Evolutionary conservation across 2,888 invertebrate genomes (phyloP), one percentile per base, ranked within the genome.

Genomic region (Pyrocoelia pectoralis): DNA sequence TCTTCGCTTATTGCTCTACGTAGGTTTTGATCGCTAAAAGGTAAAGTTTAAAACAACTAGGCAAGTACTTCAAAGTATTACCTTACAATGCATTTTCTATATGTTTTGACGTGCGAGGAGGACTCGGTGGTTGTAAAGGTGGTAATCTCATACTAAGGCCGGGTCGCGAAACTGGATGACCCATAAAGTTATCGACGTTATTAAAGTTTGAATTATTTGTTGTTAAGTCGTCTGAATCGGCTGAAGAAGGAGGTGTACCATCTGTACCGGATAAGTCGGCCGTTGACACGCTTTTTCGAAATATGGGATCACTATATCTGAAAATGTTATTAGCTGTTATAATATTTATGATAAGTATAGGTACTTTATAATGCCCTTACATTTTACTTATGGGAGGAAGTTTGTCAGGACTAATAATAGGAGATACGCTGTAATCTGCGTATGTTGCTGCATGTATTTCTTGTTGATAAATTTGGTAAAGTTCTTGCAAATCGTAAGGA

Each of bases 391-490:
- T 88, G 9, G 89, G 88, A 15, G 89, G 89, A 61, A 89, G 77
- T 67, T 87, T 87, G 64, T 86, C 85, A 0, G 83, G 80, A 13
- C 85, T 83, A 73, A 84, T 83, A 12, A 84, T 79, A 56, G 75
- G 70, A 10, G 80, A 76, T 13, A 87, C 84, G 59, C 84, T 85
- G 70, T 84, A 87, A 73, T 89, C 89, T 0, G 88, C 87, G 74
- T 90, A 90, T 0, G 91, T 90, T 3, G 92, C 89, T 0, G 93
- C 92, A 77, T 94, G 93, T 65, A 94, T 92, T 83, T 94, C 94
- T 76, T 93, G 93, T 76, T 94, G 93, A 74, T 94, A 94, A 68
- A 93, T 82, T 52, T 89, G 88, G 77, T 94, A 94, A 14, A 94
- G 81, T 71, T 94, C 93, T 66, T 88, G 89, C 59, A 94, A 80